Evolutionary conservation across 1,140 invertebrate species (phyloP).

Genomic region (Lucilia sericata): DNA sequence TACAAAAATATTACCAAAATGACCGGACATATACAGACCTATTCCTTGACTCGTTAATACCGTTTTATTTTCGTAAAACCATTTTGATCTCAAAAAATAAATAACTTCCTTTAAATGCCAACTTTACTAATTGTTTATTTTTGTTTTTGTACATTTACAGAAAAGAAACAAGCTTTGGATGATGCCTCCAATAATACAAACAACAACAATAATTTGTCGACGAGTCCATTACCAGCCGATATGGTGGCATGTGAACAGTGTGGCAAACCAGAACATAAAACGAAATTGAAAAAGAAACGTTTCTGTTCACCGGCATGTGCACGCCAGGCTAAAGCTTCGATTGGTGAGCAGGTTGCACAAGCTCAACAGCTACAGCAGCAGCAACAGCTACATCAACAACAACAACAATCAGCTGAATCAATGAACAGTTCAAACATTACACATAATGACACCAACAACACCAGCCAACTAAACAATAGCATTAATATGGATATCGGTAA

Average conservation of each 20-base stretch:
- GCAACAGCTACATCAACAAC: background rate
- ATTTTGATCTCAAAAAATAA: background rate
- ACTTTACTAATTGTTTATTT: too few relatives aligned
- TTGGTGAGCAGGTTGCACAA: constrained; percentile 37
- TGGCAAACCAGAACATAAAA: constrained; percentile 77
- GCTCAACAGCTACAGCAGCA: constrained; percentile 8
- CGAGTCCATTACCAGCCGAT: constrained; percentile 60
- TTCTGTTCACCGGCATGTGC: constrained; percentile 76
- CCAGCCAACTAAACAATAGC: background rate
- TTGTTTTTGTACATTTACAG: constrained; percentile 51
- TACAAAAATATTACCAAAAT: too few relatives aligned
- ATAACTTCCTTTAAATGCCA: too few relatives aligned
- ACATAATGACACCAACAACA: background rate
- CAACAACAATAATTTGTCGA: constrained; percentile 18
- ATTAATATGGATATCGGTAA: constrained; percentile 32
- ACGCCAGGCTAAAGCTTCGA: constrained; percentile 53
- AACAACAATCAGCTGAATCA: background rate
- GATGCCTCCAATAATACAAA: constrained; percentile 46
- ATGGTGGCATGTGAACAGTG: constrained; percentile 83
- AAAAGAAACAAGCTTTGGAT: constrained; percentile 67
- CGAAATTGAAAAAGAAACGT: constrained; percentile 81
- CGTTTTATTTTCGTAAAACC: too few relatives aligned
- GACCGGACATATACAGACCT: too few relatives aligned
- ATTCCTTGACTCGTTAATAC: too few relatives aligned
- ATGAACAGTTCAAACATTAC: background rate